These are phyloP conservation scores for Musca domestica DNA, from an alignment of 1,140 invertebrate species.

Conservation along the genomic window DNA sequence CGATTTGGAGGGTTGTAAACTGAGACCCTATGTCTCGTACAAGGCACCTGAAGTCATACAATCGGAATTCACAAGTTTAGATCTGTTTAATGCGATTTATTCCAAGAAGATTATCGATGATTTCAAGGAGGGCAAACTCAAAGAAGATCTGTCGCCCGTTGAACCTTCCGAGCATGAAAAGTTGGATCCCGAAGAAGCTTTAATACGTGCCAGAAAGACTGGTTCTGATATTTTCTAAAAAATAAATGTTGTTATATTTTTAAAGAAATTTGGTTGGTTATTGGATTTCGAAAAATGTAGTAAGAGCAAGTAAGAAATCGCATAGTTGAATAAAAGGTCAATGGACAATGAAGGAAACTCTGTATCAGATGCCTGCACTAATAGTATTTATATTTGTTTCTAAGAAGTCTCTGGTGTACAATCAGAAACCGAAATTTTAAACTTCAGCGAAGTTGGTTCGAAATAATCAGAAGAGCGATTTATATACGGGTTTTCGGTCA, in stretches of 20 bases:
- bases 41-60: conserved; percentile 70
- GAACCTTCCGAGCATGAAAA: conserved; percentile 73
- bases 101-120: conserved; percentile 76
- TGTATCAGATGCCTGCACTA: too few relatives aligned
- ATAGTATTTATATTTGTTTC: too few relatives aligned
- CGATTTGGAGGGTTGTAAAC: conserved; percentile 72
- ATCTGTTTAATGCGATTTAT: conserved; percentile 83
- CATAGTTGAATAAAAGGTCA: too few relatives aligned
- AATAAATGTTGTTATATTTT: conserved; percentile 23
- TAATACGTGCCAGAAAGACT: conserved; percentile 65
- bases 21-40: conserved; percentile 95
- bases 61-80: conserved; percentile 77
- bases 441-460: too few relatives aligned
- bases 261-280: too few relatives aligned
- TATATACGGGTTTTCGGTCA: too few relatives aligned
- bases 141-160: conserved; percentile 64
- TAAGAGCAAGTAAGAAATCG: too few relatives aligned
- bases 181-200: conserved; percentile 70
- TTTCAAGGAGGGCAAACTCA: conserved; percentile 70
- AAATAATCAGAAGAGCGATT: too few relatives aligned
- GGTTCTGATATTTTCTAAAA: conserved; percentile 74
- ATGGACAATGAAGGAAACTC: too few relatives aligned
- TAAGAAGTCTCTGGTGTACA: too few relatives aligned
- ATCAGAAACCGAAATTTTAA: too few relatives aligned
- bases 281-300: too few relatives aligned